Evolutionary conservation across 2,888 invertebrate species (phyloP).

Genomic region (Ischnura elegans): DNA sequence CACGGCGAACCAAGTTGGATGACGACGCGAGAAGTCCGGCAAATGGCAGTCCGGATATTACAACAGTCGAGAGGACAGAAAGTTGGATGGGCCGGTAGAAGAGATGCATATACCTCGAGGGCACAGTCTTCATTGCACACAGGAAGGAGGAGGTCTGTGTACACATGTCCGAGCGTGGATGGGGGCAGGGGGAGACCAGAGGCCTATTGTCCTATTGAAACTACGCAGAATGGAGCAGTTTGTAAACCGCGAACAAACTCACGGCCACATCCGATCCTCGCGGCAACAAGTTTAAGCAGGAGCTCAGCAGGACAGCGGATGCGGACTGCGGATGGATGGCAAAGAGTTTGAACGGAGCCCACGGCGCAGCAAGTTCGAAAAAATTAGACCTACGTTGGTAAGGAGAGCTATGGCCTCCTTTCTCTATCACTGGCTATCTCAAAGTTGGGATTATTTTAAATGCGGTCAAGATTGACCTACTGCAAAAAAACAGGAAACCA

Average conservation of each 20-base stretch:
- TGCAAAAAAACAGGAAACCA: no score
- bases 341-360: not conserved
- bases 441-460: no score
- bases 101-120: not conserved
- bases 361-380: not conserved
- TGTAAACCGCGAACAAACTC: conserved; percentile 1
- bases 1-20: not conserved
- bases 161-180: not conserved
- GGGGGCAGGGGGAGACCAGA: not conserved
- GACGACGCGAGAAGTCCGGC: not conserved
- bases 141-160: not conserved
- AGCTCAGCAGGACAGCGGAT: not conserved
- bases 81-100: not conserved
- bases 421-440: no score
- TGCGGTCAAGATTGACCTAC: no score
- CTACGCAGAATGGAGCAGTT: not conserved
- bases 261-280: not conserved
- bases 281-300: not conserved
- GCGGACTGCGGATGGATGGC: not conserved
- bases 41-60: not conserved
- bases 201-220: not conserved
- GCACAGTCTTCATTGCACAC: not conserved
- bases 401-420: no score
- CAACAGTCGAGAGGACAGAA: not conserved
- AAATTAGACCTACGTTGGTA: no score